Base-by-base conservation (phyloP, 2,113 vertebrate species). In the Protobothrops mucrosquamatus region DNA sequence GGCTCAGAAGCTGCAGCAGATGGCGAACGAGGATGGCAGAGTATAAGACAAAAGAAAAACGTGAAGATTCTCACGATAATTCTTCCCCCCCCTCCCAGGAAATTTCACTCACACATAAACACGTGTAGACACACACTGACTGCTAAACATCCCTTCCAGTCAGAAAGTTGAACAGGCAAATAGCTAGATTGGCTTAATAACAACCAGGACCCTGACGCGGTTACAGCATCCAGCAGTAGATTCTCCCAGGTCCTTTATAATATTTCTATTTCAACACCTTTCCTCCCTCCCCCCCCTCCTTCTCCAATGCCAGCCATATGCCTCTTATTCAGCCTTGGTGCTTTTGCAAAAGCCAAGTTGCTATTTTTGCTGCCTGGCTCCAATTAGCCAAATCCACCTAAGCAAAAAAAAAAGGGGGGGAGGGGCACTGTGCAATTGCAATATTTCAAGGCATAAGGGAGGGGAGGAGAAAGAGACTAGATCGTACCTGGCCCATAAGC, bases 281-380 rank as follows among this genome's bases (percentile, higher is more conserved):
- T 56, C 93, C 46, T 90, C 59, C 89, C 1, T 48, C 34, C 94
- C 94, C 94, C 92, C 22, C 12, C 18, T n/a, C 6, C 4, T 85
- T 87, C 81, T 93, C 87, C 81, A 94, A 93, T 93, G 94, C 95
- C 92, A 96, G 96, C 95, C 95, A 91, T 93, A 94, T 96, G 95
- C 94, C 59, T 87, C 55, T 92, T 29, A 97, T 96, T 96, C 96
- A 94, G 87, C 34, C 22, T 93, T 93, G 95, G 94, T 91, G 88
- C 92, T 94, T 93, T 89, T 54, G 52, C 54, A 92, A 91, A 96
- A 96, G 95, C 93, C 88, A 0, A 91, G 85, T 85, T 94, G 93
- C 96, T 96, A 95, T 97, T 96, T 97, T 95, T 96, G 94, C 96
- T 81, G 95, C 91, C 95, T 94, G 95, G 89, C 96, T 94, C 96